Evolutionary conservation across 2,113 vertebrate genomes (phyloP).

Genomic region (Colinus virginianus): DNA sequence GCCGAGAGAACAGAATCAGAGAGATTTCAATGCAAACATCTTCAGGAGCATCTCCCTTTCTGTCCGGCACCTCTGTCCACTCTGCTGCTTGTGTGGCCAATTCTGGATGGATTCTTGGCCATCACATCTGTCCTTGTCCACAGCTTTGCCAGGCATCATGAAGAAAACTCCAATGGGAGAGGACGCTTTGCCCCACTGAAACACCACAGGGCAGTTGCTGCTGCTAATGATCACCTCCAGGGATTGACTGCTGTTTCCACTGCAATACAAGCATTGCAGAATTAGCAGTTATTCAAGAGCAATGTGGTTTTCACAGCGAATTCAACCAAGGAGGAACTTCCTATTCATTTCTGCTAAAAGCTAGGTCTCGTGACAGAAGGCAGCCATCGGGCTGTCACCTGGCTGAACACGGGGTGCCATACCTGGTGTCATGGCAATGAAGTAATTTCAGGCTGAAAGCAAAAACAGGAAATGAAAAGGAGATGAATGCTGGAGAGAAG

Average conservation of each 20-base stretch:
- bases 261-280: background rate
- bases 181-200: background rate
- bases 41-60: background rate
- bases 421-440: background rate
- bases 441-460: background rate
- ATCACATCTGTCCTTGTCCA: background rate
- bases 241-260: background rate
- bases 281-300: background rate
- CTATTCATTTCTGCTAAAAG: background rate
- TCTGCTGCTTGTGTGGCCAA: background rate
- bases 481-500: background rate
- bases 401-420: background rate
- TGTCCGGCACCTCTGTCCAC: background rate
- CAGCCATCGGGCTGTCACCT: background rate
- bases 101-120: background rate
- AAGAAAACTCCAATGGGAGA: background rate
- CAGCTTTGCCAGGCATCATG: background rate
- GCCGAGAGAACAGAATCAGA: background rate
- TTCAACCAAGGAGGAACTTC: background rate
- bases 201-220: rapidly evolving
- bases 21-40: background rate
- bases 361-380: background rate
- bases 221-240: background rate
- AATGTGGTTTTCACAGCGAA: background rate
- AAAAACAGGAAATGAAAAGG: background rate